Percentiles rank a stretch among this genome's conserved stretches.
These are phyloP conservation scores for Heptranchias perlo DNA, from an alignment of 2,113 vertebrate species.

Conservation along the genomic window DNA sequence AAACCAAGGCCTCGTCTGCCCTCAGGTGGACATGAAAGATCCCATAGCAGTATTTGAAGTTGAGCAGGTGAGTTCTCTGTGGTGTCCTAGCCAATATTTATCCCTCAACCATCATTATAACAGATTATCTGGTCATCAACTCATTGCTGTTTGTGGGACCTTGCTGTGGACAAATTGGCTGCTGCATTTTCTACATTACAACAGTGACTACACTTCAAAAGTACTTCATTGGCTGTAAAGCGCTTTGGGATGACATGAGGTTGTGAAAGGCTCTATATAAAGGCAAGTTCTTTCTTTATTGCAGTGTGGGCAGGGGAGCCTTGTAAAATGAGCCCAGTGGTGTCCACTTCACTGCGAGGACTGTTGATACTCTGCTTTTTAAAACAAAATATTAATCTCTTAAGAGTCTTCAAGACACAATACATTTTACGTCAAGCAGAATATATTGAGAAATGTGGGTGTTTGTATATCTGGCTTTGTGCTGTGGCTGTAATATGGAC, in stretches of 20 bases:
- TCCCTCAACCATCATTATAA: not conserved
- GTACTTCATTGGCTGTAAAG: too few species aligned
- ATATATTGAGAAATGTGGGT: not conserved
- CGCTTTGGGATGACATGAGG: too few species aligned
- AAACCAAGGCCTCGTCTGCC: too few species aligned
- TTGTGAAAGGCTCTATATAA: too few species aligned
- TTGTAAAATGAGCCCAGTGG: not conserved
- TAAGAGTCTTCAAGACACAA: not conserved
- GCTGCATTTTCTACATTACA: not conserved
- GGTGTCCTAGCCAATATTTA: not conserved
- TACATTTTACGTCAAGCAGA: not conserved
- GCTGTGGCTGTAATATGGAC: not conserved
- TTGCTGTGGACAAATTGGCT: not conserved
- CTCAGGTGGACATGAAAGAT: not conserved
- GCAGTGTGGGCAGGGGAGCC: too few species aligned
- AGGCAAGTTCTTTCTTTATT: too few species aligned
- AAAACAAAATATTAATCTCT: not conserved
- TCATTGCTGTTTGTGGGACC: not conserved
- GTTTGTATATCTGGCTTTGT: not conserved
- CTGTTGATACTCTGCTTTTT: not conserved
- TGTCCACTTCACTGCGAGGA: not conserved
- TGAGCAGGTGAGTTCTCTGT: too few species aligned
- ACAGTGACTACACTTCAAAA: too few species aligned
- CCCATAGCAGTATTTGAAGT: too few species aligned
- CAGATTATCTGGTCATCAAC: not conserved